Evolutionary conservation across 2,888 invertebrate species (phyloP).

Genomic region (Clistopyga incitator): DNA sequence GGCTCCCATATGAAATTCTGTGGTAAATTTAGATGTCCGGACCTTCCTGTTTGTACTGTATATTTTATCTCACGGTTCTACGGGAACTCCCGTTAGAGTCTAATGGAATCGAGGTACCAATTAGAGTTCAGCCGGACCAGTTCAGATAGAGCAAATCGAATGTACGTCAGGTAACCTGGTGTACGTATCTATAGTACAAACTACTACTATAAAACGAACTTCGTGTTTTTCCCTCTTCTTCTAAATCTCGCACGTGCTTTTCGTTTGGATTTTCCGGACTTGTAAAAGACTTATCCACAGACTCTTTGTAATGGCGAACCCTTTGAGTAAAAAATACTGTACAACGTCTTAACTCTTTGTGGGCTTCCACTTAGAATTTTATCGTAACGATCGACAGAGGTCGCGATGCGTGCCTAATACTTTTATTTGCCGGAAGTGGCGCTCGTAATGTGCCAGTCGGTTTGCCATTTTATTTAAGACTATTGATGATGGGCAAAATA

Average conservation of each 20-base stretch:
- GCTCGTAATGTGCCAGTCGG: too few species aligned
- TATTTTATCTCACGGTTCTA: slow-evolving; percentile 37
- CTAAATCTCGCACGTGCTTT: neutral
- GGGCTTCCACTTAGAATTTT: too few species aligned
- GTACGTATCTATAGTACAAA: slow-evolving; percentile 39
- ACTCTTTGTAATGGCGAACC: neutral
- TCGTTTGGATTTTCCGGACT: neutral
- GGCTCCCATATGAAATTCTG: neutral
- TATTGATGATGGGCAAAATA: too few species aligned
- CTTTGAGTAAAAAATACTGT: too few species aligned
- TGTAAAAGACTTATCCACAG: neutral
- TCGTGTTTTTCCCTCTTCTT: neutral
- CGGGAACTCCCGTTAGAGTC: slow-evolving; percentile 48
- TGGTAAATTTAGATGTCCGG: neutral
- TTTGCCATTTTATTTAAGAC: too few species aligned
- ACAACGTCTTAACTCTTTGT: too few species aligned
- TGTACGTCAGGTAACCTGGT: slow-evolving; percentile 37
- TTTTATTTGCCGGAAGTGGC: too few species aligned
- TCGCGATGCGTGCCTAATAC: too few species aligned
- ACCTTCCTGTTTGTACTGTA: neutral
- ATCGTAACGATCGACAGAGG: too few species aligned
- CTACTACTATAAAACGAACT: neutral
- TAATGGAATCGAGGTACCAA: slow-evolving; percentile 61
- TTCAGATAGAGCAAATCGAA: slow-evolving; percentile 40
- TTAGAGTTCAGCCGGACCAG: slow-evolving; percentile 38